A percentile compares a stretch with the other conserved stretches of the same genome.
Evolutionary conservation across 2,888 invertebrate species (phyloP).

Genomic region (Halictus ligatus): DNA sequence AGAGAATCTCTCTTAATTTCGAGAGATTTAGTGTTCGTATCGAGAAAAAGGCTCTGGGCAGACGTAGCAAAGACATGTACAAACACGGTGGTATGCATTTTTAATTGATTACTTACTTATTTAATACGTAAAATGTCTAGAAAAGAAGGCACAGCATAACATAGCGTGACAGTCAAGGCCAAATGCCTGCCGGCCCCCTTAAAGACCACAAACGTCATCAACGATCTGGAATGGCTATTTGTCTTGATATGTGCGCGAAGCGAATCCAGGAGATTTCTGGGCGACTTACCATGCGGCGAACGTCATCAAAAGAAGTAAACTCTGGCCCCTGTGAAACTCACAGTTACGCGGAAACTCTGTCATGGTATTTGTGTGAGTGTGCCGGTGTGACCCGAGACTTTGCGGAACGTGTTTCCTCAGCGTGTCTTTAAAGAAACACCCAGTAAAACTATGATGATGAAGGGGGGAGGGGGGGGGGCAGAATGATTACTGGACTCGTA

Average conservation of each 20-base stretch:
- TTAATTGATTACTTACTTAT: too few relatives aligned
- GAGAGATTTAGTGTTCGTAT: too few relatives aligned
- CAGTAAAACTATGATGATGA: too few relatives aligned
- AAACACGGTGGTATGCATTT: too few relatives aligned
- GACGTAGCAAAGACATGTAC: too few relatives aligned
- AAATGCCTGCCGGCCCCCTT: too few relatives aligned
- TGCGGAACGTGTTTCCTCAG: slow-evolving; percentile 23
- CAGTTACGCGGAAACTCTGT: neutral
- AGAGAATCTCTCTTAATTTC: too few relatives aligned
- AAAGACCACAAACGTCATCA: neutral
- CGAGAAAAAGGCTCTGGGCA: too few relatives aligned
- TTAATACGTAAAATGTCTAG: too few relatives aligned
- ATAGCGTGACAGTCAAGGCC: too few relatives aligned
- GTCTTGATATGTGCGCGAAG: neutral
- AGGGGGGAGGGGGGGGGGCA: neutral
- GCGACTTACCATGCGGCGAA: slow-evolving; percentile 41
- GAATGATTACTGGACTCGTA: slow-evolving; percentile 23
- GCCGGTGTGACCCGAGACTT: slow-evolving; percentile 23
- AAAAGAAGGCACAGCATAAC: too few relatives aligned
- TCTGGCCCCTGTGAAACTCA: neutral
- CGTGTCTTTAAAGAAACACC: neutral
- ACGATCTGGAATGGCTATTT: slow-evolving; percentile 72
- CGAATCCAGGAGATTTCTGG: slow-evolving; percentile 54
- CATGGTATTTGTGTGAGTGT: neutral
- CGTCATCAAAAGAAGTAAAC: neutral